phyloP scores from a whole-genome alignment of 2,797 vertebrate genomes.

The Tragopan temminckii region DNA sequence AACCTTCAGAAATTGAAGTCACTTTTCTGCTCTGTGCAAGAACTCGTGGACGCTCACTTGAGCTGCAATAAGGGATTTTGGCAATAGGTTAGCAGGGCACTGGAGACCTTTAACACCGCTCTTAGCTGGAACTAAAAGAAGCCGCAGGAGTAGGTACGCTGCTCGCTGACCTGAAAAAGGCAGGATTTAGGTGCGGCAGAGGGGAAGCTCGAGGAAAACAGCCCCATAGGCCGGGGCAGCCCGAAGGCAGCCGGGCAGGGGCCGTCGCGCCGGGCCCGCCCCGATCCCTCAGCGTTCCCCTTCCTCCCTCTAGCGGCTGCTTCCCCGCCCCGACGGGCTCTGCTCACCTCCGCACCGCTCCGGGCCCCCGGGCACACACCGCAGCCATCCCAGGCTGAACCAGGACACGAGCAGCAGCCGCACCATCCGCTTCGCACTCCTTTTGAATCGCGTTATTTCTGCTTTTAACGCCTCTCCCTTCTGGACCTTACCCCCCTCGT shows the following conservation, averaged over 20 bases:
- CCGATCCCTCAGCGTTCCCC: not conserved
- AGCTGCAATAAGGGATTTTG: not conserved
- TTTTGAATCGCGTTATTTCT: not conserved
- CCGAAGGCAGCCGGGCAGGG: not conserved
- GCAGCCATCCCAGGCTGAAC: accelerated
- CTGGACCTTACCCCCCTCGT: accelerated
- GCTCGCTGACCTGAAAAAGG: not conserved
- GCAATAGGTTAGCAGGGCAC: not conserved
- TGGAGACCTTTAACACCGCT: not conserved
- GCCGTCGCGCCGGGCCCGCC: not conserved
- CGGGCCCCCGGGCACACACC: not conserved
- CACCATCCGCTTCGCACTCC: accelerated
- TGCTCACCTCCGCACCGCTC: too few relatives aligned
- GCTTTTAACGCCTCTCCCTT: not conserved
- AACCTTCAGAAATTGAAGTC: not conserved
- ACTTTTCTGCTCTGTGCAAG: not conserved
- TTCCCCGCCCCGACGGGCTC: not conserved
- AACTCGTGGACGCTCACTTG: not conserved
- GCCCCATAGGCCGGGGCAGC: too few relatives aligned
- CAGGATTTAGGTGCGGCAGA: not conserved
- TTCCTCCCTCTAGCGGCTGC: not conserved
- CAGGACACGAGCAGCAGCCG: too few relatives aligned
- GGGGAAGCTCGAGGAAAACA: not conserved
- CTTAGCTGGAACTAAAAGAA: not conserved
- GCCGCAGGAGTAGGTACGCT: not conserved